These are phyloP conservation scores for Cyprinodon tularosa DNA, from an alignment of 2,113 vertebrate genomes.

Conservation along the genomic window DNA sequence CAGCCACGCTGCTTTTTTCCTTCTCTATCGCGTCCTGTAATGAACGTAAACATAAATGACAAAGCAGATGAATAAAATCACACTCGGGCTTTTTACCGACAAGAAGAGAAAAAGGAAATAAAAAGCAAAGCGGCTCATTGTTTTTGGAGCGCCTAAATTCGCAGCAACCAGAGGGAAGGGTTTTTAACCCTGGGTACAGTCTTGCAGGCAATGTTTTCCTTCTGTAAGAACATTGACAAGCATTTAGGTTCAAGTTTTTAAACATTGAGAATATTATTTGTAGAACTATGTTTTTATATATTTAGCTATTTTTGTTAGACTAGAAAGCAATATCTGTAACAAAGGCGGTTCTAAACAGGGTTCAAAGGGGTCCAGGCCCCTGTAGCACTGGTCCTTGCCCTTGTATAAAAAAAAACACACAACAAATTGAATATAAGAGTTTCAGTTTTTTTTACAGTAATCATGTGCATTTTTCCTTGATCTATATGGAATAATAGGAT, in stretches of 20 bases:
- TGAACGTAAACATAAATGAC: slow-evolving; percentile 71
- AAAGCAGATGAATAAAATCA: slow-evolving; percentile 69
- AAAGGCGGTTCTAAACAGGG: too few relatives aligned
- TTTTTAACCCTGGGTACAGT: background rate
- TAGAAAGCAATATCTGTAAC: background rate
- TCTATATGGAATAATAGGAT: too few relatives aligned
- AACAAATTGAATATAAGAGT: too few relatives aligned
- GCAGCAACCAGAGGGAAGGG: slow-evolving; percentile 29
- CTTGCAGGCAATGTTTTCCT: slow-evolving; percentile 11
- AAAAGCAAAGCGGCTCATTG: slow-evolving; percentile 73
- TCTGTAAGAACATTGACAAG: background rate
- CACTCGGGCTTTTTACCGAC: slow-evolving; percentile 66
- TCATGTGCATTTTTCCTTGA: too few relatives aligned
- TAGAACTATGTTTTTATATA: background rate
- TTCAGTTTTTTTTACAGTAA: too few relatives aligned
- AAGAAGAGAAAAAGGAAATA: slow-evolving; percentile 74
- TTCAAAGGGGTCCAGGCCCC: too few relatives aligned
- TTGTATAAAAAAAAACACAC: too few relatives aligned
- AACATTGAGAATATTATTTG: background rate
- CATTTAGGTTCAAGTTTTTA: background rate
- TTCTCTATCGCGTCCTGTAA: slow-evolving; percentile 46
- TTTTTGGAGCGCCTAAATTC: background rate
- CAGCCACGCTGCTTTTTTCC: background rate
- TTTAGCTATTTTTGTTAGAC: background rate
- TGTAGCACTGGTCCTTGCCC: too few relatives aligned